Evolutionary conservation across 2,113 vertebrate species (phyloP), one percentile per base, ranked within the genome.

Genomic region (Gambusia affinis): DNA sequence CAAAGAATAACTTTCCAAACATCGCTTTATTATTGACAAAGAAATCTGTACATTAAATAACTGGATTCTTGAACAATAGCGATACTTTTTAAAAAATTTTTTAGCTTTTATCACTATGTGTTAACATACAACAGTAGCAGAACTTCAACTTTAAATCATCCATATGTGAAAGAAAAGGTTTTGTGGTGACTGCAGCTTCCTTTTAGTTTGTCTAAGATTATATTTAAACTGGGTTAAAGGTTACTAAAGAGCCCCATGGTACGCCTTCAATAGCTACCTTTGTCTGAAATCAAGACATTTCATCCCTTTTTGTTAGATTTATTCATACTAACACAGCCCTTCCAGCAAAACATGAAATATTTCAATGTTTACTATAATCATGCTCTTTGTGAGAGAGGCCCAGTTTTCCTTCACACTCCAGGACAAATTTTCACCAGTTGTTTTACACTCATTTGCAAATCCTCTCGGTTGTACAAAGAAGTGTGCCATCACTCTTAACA

Each of bases 381-480:
- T 65, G 60, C 64, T 63, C n/a, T 17, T 7, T 12, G 15, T 42
- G 24, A 65, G 4, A 51, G 60, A 8, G 28, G 12, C 24, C 44
- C 14, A 17, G 8, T 73, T 76, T 37, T 47, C 10, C 42, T 6
- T 64, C 31, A 72, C 44, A 67, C 29, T 63, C 3, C 31, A 33
- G 28, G 54, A 70, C 57, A 31, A 51, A n/a, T 2, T 47, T 70
- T 73, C 72, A 64, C 2, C 33, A 4, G 28, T 54, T 30, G 5
- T 33, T 72, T 29, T 64, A 6, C 1, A 31, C 12, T 60, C 30
- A 19, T 71, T 80, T 71, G 42, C n/a, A 61, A 78, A 70, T 70
- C 17, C 15, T 65, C 15, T 51, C 35, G 10, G 7, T 51, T 3
- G 2, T n/a, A 14, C 2, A 10, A 65, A 2, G 6, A 11, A 30